A percentile compares a stretch with the other conserved stretches of the same genome.
Conservation (phyloP, 2,888 invertebrate species). For the Caenorhabditis plicata region DNA sequence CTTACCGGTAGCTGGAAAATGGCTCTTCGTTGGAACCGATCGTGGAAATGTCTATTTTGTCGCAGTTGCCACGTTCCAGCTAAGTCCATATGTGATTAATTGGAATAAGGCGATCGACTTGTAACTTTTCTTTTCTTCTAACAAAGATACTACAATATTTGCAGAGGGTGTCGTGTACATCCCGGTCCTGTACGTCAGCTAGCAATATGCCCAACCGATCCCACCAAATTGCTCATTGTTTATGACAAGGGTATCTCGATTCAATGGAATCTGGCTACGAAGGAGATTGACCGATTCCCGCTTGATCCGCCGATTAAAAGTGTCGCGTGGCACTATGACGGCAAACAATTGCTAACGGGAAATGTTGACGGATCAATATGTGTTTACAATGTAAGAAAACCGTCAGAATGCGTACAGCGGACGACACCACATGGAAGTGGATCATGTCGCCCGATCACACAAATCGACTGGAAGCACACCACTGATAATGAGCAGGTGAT, state of each 20-base stretch:
- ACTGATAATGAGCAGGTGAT: constrained; percentile 58
- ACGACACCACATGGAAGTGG: constrained; percentile 53
- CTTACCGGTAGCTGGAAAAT: constrained; percentile 93
- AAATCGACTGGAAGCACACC: constrained; percentile 58
- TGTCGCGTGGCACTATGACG: constrained; percentile 87
- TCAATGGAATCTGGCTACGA: constrained; percentile 89
- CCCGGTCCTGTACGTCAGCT: constrained; percentile 94
- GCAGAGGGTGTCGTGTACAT: constrained; percentile 76
- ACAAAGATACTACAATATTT: constrained; percentile 5
- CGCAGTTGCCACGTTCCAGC: constrained; percentile 89
- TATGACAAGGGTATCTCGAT: constrained; percentile 92
- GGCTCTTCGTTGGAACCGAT: constrained; percentile 97
- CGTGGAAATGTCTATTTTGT: constrained; percentile 96
- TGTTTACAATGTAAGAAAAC: constrained; percentile 82
- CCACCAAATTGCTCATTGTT: constrained; percentile 78
- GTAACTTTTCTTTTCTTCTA: constrained; percentile 70
- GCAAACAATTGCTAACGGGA: constrained; percentile 89
- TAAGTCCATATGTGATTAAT: constrained; percentile 97
- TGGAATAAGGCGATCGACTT: constrained; percentile 99
- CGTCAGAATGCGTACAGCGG: constrained; percentile 49
- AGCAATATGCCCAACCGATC: constrained; percentile 91
- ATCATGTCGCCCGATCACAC: constrained; percentile 56
- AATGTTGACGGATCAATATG: constrained; percentile 93
- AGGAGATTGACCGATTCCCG: constrained; percentile 75
- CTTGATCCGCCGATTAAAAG: constrained; percentile 57